Evolutionary conservation across 2,113 vertebrate species (phyloP).

Genomic region (Melozone crissalis): DNA sequence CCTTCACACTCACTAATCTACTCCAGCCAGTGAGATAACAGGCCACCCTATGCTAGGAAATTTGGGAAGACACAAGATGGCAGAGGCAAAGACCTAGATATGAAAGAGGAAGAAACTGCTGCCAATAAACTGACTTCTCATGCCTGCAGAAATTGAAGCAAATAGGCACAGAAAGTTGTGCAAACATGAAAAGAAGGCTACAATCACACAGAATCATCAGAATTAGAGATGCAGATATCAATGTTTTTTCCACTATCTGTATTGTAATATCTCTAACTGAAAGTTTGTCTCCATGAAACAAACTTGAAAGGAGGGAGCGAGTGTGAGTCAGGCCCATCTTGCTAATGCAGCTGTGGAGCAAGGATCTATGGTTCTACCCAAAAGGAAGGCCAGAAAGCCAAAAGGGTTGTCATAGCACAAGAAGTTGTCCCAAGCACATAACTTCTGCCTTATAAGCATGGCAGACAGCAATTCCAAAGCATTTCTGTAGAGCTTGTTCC

Average conservation of each 20-base stretch:
- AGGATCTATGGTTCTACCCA: neutral
- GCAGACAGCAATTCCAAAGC: neutral
- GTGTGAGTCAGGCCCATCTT: neutral
- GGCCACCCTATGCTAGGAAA: neutral
- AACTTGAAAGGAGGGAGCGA: neutral
- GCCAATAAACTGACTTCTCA: neutral
- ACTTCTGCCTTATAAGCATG: neutral
- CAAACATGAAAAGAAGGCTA: neutral
- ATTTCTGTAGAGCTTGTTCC: neutral
- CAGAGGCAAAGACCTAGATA: neutral
- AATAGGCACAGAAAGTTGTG: neutral
- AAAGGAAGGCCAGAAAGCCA: neutral
- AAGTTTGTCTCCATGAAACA: neutral
- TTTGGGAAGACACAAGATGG: neutral
- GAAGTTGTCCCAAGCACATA: neutral
- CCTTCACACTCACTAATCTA: neutral
- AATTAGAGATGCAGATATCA: neutral
- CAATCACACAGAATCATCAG: neutral
- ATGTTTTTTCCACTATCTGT: neutral
- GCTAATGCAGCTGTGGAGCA: neutral
- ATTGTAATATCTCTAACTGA: neutral
- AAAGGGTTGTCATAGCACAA: neutral
- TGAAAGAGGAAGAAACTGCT: neutral
- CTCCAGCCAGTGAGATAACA: neutral
- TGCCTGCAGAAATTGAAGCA: neutral